Percentiles rank a stretch among this genome's conserved stretches.
These are phyloP conservation scores for Indicator maculatus DNA, from an alignment of 2,113 vertebrate genomes.

Conservation along the genomic window DNA sequence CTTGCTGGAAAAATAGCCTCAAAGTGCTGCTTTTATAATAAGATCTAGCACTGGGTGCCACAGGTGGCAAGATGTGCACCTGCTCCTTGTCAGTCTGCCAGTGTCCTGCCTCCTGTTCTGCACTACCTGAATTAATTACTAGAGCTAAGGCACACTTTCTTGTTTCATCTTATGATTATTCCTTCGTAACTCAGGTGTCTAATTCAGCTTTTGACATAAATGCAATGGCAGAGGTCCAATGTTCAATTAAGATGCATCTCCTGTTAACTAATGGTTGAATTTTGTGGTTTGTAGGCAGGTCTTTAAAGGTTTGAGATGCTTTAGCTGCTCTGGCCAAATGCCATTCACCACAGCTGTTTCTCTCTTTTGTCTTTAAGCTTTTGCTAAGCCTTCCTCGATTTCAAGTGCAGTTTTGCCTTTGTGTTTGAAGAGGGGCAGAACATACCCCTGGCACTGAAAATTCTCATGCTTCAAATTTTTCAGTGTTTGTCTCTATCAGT, in stretches of 20 bases:
- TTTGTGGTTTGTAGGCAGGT: neutral
- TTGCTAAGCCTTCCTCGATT: neutral
- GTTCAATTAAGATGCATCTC: conserved; percentile 50
- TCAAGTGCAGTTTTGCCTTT: neutral
- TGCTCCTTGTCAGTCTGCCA: neutral
- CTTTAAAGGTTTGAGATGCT: conserved; percentile 11
- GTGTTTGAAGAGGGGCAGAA: neutral
- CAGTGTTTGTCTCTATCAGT: neutral
- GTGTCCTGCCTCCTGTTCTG: neutral
- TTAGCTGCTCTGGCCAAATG: conserved; percentile 3
- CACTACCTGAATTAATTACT: conserved; percentile 7
- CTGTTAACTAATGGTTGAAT: conserved; percentile 46
- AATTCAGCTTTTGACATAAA: conserved; percentile 48
- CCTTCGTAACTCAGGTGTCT: neutral
- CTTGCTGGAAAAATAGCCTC: neutral
- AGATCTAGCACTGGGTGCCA: neutral
- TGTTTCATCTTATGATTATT: neutral
- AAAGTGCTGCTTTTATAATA: neutral
- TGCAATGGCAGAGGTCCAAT: conserved; percentile 26
- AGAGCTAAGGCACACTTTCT: neutral
- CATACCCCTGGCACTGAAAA: neutral
- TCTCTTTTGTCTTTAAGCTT: neutral
- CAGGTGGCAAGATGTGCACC: neutral
- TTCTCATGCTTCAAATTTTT: neutral
- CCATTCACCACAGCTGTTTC: conserved; percentile 7